Conservation (phyloP, 2,888 invertebrate species). For the Drosophila cognata region DNA sequence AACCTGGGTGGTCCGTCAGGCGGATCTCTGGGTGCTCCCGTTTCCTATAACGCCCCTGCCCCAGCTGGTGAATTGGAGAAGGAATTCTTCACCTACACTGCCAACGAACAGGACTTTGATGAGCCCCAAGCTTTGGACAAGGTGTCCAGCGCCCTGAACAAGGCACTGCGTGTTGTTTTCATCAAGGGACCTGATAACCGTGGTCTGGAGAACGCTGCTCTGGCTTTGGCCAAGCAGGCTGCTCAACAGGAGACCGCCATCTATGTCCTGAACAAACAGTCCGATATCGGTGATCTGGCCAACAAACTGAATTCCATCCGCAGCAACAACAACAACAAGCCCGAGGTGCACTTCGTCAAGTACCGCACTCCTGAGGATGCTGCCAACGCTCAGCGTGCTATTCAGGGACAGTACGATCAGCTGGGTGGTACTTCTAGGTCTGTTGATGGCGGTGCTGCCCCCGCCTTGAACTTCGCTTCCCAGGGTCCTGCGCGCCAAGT, state of each 20-base stretch:
- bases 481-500: constrained; percentile 57
- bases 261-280: constrained; percentile 82
- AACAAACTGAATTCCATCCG: constrained; percentile 66
- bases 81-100: constrained; percentile 75
- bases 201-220: constrained; percentile 74
- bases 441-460: constrained; percentile 75
- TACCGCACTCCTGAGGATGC: constrained; percentile 82
- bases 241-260: constrained; percentile 82
- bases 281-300: constrained; percentile 72
- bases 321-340: constrained; percentile 68
- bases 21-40: constrained; percentile 44
- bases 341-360: constrained; percentile 83
- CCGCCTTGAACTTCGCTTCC: constrained; percentile 78
- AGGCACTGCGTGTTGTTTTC: constrained; percentile 78
- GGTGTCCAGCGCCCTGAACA: constrained; percentile 59
- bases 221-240: constrained; percentile 74
- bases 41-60: constrained; percentile 60
- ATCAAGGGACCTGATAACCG: constrained; percentile 81
- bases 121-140: constrained; percentile 59
- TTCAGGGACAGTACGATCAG: constrained; percentile 77
- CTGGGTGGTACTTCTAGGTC: constrained; percentile 69
- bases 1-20: constrained; percentile 32
- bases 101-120: constrained; percentile 77
- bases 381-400: constrained; percentile 75
- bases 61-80: constrained; percentile 67